Conservation (phyloP, 2,797 vertebrate genomes). For the Poecilia velifera region DNA sequence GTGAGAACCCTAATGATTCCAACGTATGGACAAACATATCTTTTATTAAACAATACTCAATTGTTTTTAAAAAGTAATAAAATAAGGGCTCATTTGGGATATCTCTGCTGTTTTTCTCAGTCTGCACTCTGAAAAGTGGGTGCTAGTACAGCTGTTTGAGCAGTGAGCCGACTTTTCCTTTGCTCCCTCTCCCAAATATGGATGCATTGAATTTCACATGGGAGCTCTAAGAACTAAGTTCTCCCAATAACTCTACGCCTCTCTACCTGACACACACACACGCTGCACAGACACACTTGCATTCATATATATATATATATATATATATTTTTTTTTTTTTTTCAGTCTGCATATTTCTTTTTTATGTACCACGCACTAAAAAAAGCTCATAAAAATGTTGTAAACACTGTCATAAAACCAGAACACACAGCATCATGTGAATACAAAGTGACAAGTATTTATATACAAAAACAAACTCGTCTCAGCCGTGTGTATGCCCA, state of each 20-base stretch:
- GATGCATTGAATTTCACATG: slow-evolving; percentile 63
- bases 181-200: slow-evolving; percentile 56
- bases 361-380: slow-evolving; percentile 57
- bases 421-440: slow-evolving; percentile 22
- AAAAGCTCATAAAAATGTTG: slow-evolving; percentile 51
- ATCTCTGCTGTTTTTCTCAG: slow-evolving; percentile 13
- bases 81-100: slow-evolving; percentile 11
- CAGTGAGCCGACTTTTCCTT: slow-evolving; percentile 35
- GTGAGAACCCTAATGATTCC: not conserved
- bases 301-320: slow-evolving; percentile 4
- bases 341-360: slow-evolving; percentile 23
- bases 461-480: slow-evolving; percentile 38
- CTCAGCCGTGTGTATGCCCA: slow-evolving; percentile 18
- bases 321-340: not conserved
- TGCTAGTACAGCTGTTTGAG: slow-evolving; percentile 43
- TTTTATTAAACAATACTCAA: not conserved
- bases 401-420: slow-evolving; percentile 57
- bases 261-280: not conserved
- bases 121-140: slow-evolving; percentile 34
- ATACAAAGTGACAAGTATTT: slow-evolving; percentile 42
- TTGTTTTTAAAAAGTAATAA: not conserved
- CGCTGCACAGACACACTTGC: slow-evolving; percentile 17
- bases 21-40: not conserved
- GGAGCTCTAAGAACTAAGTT: slow-evolving; percentile 63
- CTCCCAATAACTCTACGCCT: slow-evolving; percentile 49